Evolutionary conservation across 2,797 vertebrate genomes (phyloP).

Genomic region (Smutsia gigantea): DNA sequence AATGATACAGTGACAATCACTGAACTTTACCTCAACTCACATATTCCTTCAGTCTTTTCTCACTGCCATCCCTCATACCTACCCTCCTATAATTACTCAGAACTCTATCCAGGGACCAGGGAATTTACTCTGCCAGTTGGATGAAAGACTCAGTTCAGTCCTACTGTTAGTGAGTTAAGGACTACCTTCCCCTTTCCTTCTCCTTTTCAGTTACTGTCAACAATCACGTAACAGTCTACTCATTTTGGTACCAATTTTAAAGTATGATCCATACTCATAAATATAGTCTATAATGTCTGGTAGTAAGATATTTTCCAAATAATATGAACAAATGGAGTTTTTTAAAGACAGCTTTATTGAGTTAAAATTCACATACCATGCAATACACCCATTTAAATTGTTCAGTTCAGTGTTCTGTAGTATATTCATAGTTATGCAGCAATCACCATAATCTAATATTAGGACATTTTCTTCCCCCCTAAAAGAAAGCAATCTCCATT

Average conservation of each 20-base stretch:
- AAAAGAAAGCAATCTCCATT: conserved; percentile 50
- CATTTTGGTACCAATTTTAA: not conserved
- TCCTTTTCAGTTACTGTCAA: not conserved
- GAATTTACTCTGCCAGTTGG: not conserved
- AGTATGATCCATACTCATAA: not conserved
- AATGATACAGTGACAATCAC: not conserved
- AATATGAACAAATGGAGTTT: not conserved
- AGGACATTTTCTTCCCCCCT: not conserved
- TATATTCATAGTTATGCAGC: not conserved
- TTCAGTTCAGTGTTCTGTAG: conserved; percentile 6
- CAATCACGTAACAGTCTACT: not conserved
- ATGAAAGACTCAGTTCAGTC: not conserved
- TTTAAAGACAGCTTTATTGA: not conserved
- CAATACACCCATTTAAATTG: conserved; percentile 20
- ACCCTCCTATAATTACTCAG: not conserved
- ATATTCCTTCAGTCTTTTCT: conserved; percentile 9
- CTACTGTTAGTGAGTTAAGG: not conserved
- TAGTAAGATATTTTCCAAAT: conserved; percentile 34
- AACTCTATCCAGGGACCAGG: not conserved
- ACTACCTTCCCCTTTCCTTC: not conserved
- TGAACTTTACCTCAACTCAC: not conserved
- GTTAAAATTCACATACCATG: not conserved
- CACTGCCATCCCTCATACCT: not conserved
- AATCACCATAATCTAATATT: conserved; percentile 46
- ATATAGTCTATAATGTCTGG: conserved; percentile 8